These are phyloP conservation scores for Gymnocypris eckloni DNA, from an alignment of 2,797 vertebrate genomes.

Conservation along the genomic window DNA sequence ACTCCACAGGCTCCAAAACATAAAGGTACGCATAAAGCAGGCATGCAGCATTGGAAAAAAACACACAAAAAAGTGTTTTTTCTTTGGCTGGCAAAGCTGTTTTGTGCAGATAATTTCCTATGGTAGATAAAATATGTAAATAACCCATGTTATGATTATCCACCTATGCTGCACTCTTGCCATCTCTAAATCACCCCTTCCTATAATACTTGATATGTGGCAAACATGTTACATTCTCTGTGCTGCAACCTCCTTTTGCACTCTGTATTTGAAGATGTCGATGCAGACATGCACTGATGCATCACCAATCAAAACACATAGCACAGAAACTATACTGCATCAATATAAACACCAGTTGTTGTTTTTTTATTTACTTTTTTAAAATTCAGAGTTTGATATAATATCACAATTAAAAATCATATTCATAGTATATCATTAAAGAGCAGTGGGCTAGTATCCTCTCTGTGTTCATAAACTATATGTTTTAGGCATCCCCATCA, in stretches of 20 bases:
- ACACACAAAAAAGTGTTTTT: neutral
- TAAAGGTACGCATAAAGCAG: neutral
- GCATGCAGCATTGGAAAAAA: conserved; percentile 25
- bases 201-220: conserved; percentile 11
- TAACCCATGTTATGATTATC: conserved; percentile 2
- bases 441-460: neutral
- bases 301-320: neutral
- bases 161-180: conserved; percentile 14
- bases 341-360: neutral
- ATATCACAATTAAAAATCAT: neutral
- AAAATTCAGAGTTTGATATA: neutral
- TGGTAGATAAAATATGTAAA: neutral
- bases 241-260: neutral
- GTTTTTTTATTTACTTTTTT: neutral
- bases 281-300: conserved; percentile 1
- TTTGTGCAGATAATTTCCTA: neutral
- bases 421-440: neutral
- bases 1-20: conserved; percentile 39
- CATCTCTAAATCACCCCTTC: conserved; percentile 13
- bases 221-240: conserved; percentile 16
- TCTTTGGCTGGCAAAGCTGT: neutral
- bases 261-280: neutral
- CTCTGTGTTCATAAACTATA: conserved; percentile 52
- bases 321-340: neutral
- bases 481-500: conserved; percentile 61